Evolutionary conservation across 2,888 invertebrate genomes (phyloP), one percentile per base, ranked within the genome.

Genomic region (Drosophila mimetica): DNA sequence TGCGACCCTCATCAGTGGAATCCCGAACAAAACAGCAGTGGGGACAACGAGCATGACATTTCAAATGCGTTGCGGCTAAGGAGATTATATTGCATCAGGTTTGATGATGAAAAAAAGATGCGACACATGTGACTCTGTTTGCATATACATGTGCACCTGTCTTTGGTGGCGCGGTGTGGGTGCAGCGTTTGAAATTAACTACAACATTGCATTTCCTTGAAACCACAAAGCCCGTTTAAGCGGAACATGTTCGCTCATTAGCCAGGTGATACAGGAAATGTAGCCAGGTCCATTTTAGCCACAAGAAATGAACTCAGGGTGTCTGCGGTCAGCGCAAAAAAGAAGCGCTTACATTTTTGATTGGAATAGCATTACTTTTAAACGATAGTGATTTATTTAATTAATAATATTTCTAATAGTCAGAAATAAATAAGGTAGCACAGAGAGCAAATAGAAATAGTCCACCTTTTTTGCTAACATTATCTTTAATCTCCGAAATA

Each of bases 1-100:
- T 59, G 59, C 60, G 76, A 77, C 81, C 80, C 78, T 81, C 80
- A 81, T 76, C 78, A 75, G 57, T 52, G 69, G 63, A 65, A 64
- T 71, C 61, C 65, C 73, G 78, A 67, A 74, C 81, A 80, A 80
- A 83, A 76, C 70, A 71, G 67, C 74, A 55, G 37, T 55, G 42
- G 66, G 64, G 22, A 71, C 51, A 77, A 46, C 54, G 65, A 55
- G 50, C 66, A 72, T 55, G 57, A 57, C 65, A 67, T 60, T 66
- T 64, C 60, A 48, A 48, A 73, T 77, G 59, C 64, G 64, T 47
- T 71, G 65, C 52, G 65, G 51, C 67, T 59, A 65, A 55, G 63
- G 39, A 76, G 57, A 79, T 79, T 71, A 61, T 60, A 71, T 54
- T 65, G 63, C 61, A 54, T 34, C 65, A 39, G 48, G 37, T 44